A percentile compares a stretch with the other conserved stretches of the same genome.
Conservation (phyloP, 30 jellyfish, hydroid and myxozoan genomes). For the Pseudorhiza aurosa region DNA sequence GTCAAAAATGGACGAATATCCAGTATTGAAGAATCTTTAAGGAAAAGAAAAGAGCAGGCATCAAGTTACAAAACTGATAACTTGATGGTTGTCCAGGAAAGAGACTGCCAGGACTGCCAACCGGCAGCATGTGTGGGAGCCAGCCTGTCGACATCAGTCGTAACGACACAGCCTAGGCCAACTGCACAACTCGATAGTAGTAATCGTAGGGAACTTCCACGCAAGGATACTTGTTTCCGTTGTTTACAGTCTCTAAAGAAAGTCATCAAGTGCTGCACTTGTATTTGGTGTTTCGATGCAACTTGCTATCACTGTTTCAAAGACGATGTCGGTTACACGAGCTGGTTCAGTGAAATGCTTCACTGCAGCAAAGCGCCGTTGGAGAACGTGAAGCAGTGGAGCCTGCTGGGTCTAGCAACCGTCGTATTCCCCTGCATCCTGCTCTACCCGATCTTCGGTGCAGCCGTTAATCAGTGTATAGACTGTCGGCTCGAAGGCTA, state of each 20-base stretch:
- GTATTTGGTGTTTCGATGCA: conserved; percentile 88
- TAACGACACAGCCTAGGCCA: not conserved
- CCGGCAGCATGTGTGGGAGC: too few species aligned
- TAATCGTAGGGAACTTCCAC: not conserved
- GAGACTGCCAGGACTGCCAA: not conserved
- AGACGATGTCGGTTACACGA: conserved; percentile 87
- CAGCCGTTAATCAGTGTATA: conserved; percentile 49
- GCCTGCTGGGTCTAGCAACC: conserved; percentile 47
- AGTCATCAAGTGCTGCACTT: conserved; percentile 75
- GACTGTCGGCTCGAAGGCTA: conserved; percentile 15
- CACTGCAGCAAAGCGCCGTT: conserved; percentile 24
- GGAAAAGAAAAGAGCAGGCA: too few species aligned
- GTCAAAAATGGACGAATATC: too few species aligned
- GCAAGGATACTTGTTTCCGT: conserved; percentile 39
- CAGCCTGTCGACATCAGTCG: not conserved
- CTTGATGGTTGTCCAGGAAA: too few species aligned
- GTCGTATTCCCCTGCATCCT: conserved; percentile 53
- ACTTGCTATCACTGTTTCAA: conserved; percentile 83
- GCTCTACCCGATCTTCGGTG: conserved; percentile 58
- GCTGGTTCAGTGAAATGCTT: conserved; percentile 57
- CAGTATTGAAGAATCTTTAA: too few species aligned
- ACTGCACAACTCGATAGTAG: not conserved
- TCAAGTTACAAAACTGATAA: too few species aligned
- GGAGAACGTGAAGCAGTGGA: conserved; percentile 41
- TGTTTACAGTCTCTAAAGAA: conserved; percentile 35